Conservation (phyloP, 2,797 vertebrate species). For the Trachurus trachurus region DNA sequence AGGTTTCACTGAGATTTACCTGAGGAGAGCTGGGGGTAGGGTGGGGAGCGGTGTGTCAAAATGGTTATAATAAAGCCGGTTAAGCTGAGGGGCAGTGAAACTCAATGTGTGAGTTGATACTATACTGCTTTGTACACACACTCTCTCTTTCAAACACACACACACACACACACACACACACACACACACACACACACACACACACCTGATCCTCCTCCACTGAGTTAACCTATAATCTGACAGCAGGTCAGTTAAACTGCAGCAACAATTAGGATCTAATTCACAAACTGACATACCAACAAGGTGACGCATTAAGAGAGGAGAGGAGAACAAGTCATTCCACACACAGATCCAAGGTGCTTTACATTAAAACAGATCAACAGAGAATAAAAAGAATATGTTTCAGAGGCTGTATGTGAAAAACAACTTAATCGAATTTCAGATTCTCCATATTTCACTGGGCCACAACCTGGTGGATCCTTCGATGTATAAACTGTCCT, state of each 20-base stretch:
- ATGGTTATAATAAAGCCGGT: background rate
- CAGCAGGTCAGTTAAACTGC: constrained; percentile 59
- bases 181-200: constrained; percentile 21
- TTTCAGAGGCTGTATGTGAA: no score
- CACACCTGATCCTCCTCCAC: background rate
- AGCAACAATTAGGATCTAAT: constrained; percentile 60
- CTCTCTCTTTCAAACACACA: no score
- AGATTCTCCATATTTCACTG: no score
- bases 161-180: background rate
- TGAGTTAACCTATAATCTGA: constrained; percentile 64
- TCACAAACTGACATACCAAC: constrained; percentile 50
- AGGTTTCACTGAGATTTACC: background rate
- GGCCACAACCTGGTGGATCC: no score
- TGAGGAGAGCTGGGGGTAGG: background rate
- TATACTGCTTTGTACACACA: constrained; percentile 3
- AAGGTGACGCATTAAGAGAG: constrained; percentile 50
- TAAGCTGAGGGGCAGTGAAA: no score
- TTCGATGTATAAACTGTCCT: no score
- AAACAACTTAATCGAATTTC: no score
- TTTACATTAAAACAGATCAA: background rate
- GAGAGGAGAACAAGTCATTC: background rate
- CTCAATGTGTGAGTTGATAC: constrained; percentile 12
- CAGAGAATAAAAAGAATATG: background rate
- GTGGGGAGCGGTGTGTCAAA: background rate
- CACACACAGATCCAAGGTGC: no score